phyloP scores from a whole-genome alignment of 2,888 invertebrate genomes.

The Drosophila neonasuta region DNA sequence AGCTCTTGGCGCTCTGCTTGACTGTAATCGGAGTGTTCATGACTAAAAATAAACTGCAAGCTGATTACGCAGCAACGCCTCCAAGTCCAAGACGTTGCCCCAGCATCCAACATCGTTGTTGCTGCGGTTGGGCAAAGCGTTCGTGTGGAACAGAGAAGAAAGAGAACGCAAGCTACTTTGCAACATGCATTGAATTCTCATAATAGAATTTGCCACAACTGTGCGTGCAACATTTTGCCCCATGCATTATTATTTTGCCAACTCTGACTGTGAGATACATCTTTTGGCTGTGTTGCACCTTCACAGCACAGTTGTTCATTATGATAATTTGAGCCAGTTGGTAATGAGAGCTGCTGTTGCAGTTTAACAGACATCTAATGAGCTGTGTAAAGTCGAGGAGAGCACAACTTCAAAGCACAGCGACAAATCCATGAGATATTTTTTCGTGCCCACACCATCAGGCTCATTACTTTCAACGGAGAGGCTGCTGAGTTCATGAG shows the following conservation, averaged over 20 bases:
- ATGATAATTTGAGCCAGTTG: slow-evolving; percentile 32
- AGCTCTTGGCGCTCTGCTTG: neutral
- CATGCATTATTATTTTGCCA: slow-evolving; percentile 4
- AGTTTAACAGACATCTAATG: slow-evolving; percentile 41
- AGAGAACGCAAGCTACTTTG: neutral
- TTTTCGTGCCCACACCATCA: slow-evolving; percentile 46
- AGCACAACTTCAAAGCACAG: slow-evolving; percentile 64
- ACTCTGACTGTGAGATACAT: neutral
- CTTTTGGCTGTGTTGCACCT: neutral
- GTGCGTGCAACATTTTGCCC: neutral
- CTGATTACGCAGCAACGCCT: slow-evolving; percentile 65
- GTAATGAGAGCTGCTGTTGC: slow-evolving; percentile 34
- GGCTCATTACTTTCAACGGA: slow-evolving; percentile 25
- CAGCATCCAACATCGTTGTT: neutral
- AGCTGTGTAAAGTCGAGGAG: slow-evolving; percentile 37
- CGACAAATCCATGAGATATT: slow-evolving; percentile 65
- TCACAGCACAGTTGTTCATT: slow-evolving; percentile 20
- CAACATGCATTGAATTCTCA: slow-evolving; percentile 19
- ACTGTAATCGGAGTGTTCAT: slow-evolving; percentile 26
- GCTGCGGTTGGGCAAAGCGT: slow-evolving; percentile 36
- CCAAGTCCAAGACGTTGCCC: slow-evolving; percentile 18
- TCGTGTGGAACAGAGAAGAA: slow-evolving; percentile 41
- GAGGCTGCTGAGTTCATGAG: slow-evolving; percentile 51
- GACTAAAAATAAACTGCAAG: slow-evolving; percentile 44
- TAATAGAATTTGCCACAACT: slow-evolving; percentile 13